Evolutionary conservation across 2,797 vertebrate species (phyloP).

Genomic region (Eutrigla gurnardus): DNA sequence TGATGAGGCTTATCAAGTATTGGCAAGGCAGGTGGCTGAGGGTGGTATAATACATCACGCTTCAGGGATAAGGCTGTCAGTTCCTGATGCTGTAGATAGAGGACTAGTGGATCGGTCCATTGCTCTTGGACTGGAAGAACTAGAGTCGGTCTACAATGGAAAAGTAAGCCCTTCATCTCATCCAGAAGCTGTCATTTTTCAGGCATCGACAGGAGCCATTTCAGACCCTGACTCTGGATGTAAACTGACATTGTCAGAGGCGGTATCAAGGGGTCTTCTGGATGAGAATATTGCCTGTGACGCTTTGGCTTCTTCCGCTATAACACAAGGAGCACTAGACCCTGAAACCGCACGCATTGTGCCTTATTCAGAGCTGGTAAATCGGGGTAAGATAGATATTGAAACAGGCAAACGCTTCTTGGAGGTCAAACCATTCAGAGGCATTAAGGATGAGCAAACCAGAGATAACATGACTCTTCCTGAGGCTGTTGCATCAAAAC

Average conservation of each 20-base stretch:
- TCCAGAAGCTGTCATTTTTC: constrained; percentile 69
- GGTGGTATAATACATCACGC: constrained; percentile 93
- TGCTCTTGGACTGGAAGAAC: constrained; percentile 82
- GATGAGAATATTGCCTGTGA: constrained; percentile 72
- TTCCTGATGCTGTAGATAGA: constrained; percentile 86
- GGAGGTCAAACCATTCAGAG: constrained; percentile 88
- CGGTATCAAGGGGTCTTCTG: constrained; percentile 83
- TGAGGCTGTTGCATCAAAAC: constrained; percentile 83
- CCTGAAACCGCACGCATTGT: constrained; percentile 86
- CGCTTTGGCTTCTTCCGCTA: constrained; percentile 73
- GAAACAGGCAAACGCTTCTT: constrained; percentile 93
- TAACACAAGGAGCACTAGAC: constrained; percentile 84
- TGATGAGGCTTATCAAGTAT: constrained; percentile 82
- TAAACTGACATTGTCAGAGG: constrained; percentile 83
- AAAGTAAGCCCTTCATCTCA: constrained; percentile 64
- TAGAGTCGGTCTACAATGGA: constrained; percentile 77
- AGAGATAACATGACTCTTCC: constrained; percentile 75
- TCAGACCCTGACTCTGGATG: constrained; percentile 79
- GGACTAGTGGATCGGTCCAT: constrained; percentile 85
- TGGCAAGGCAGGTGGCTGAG: constrained; percentile 90
- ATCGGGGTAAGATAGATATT: constrained; percentile 92
- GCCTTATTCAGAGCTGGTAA: constrained; percentile 91
- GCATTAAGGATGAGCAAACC: constrained; percentile 77
- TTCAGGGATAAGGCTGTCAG: constrained; percentile 90
- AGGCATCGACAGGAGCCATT: constrained; percentile 80